A percentile compares a stretch with the other conserved stretches of the same genome.
Evolutionary conservation across 1,140 invertebrate genomes (phyloP).

Genomic region (Micrasema minimum): DNA sequence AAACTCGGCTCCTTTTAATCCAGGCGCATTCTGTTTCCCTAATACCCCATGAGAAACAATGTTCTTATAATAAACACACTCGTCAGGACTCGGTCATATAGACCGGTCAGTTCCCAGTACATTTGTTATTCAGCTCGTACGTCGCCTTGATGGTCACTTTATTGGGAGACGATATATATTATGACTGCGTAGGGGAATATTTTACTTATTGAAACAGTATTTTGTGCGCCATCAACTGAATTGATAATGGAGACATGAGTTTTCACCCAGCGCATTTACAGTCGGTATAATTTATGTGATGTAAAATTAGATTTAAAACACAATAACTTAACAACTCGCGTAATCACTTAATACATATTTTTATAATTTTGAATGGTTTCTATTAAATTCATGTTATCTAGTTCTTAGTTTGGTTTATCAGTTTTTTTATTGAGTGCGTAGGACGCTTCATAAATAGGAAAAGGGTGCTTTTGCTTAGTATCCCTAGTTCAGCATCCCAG

Average conservation of each 20-base stretch:
- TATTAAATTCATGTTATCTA: no score
- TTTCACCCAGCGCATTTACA: slow-evolving; percentile 19
- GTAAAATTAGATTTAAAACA: slow-evolving; percentile 17
- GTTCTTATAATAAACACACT: slow-evolving; percentile 14
- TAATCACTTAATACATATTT: no score
- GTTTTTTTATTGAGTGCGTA: no score
- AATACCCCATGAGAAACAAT: slow-evolving; percentile 26
- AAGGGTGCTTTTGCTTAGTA: no score
- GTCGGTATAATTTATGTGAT: slow-evolving; percentile 24
- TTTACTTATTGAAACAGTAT: slow-evolving; percentile 39
- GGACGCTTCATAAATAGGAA: no score
- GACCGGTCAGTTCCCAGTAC: slow-evolving; percentile 20
- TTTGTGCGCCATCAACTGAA: slow-evolving; percentile 20
- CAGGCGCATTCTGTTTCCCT: slow-evolving; percentile 11
- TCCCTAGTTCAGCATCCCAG: neutral
- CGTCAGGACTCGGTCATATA: slow-evolving; percentile 17
- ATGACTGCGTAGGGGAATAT: slow-evolving; percentile 23
- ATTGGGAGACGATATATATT: slow-evolving; percentile 35
- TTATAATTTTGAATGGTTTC: no score
- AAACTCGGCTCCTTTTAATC: slow-evolving; percentile 30
- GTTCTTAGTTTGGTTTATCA: no score
- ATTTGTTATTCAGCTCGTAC: slow-evolving; percentile 47
- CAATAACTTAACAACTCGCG: no score
- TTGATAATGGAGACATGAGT: slow-evolving; percentile 31
- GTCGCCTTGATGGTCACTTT: slow-evolving; percentile 47